Base-by-base conservation (phyloP, 2,113 vertebrate genomes). In the Calypte anna region DNA sequence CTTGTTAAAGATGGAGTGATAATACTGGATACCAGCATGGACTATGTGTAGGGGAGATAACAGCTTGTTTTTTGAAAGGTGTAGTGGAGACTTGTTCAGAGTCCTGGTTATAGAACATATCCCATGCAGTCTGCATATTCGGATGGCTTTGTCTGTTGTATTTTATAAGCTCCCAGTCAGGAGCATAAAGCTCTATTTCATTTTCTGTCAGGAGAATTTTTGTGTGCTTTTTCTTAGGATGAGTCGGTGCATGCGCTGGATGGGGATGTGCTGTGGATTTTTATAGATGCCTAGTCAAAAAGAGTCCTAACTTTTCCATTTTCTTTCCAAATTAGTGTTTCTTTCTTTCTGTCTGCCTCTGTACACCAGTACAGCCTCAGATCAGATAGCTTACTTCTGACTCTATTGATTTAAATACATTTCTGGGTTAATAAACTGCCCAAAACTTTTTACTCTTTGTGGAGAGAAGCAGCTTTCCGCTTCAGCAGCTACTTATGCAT, bases 401-500 rank as follows among this genome's bases (percentile, higher is more conserved):
- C 33, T 73, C 58, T 46, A 58, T 69, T 88, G 79, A 80, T 96
- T 74, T 63, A 70, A 63, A 36, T 86, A 27, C 33, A 78, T 44
- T 54, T 85, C 73, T 33, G 33, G 40, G 51, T 77, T 51, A 87
- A 90, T 53, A 79, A 92, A 67, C 48, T 75, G 50, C 16, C 18
- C 19, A 33, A 70, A 86, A 78, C 57, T 88, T 96, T 73, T 72
- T 82, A 51, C n/a, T 89, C 22, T 48, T 61, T 40, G 15, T 38
- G 16, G 64, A 90, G 76, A 64, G 21, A 76, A 93, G 28, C 28
- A 83, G 24, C n/a, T 88, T 94, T 96, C 79, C 92, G 46, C 27
- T 83, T 82, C 63, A 90, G 57, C 40, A 81, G 88, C 48, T 73
- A 28, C 82, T 85, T 88, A 83, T 90, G 57, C 73, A 90, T 93